Conservation (phyloP, 1,140 invertebrate species). For the Stenopsyche tienmushanensis region DNA sequence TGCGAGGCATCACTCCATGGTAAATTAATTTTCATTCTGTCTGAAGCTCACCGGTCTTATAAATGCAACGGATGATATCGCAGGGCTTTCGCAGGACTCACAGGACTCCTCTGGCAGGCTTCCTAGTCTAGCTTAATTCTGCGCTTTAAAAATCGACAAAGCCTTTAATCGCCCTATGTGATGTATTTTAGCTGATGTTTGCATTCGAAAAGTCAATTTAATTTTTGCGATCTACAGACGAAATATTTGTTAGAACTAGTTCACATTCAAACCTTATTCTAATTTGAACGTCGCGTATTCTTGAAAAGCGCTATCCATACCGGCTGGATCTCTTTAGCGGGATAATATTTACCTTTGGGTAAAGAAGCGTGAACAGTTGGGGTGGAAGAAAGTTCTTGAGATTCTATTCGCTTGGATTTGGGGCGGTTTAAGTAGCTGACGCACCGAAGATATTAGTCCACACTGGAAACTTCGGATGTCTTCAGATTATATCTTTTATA, state of each 20-base stretch:
- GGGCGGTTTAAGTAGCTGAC: constrained; percentile 16
- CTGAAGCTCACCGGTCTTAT: background rate
- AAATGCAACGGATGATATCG: background rate
- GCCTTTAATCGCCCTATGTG: background rate
- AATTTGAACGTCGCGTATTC: background rate
- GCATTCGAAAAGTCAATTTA: background rate
- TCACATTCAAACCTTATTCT: background rate
- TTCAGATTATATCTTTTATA: too few relatives aligned
- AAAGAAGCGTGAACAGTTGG: constrained; percentile 20
- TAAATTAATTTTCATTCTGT: background rate
- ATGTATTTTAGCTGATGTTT: background rate
- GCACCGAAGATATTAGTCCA: too few relatives aligned
- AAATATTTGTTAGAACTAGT: background rate
- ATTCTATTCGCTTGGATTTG: constrained; percentile 35
- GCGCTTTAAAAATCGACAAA: background rate
- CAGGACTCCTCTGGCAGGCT: background rate
- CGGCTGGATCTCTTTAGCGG: constrained; percentile 28
- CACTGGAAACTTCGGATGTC: too few relatives aligned
- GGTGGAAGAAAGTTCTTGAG: constrained; percentile 30
- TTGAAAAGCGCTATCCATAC: constrained; percentile 8
- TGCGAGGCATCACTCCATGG: background rate
- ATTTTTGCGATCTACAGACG: background rate
- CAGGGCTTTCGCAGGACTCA: background rate
- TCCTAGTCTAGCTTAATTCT: background rate
- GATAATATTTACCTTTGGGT: constrained; percentile 38